Evolutionary conservation across 1,140 invertebrate species (phyloP).

Genomic region (Dendrolimus punctatus): DNA sequence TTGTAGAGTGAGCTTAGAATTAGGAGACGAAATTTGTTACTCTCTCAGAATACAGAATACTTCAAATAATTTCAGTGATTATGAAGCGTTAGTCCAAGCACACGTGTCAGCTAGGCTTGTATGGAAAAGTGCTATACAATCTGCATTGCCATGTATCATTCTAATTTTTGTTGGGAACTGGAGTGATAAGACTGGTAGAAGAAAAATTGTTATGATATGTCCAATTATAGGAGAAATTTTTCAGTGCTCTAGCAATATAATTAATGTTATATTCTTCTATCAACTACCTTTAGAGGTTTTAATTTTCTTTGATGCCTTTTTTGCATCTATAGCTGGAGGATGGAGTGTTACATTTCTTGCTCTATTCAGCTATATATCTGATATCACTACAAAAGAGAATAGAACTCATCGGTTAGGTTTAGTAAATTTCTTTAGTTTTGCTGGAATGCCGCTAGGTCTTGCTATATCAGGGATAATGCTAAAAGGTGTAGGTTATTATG

Average conservation of each 20-base stretch:
- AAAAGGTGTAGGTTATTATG: constrained; percentile 34
- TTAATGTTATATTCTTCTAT: constrained; percentile 56
- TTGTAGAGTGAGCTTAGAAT: constrained; percentile 18
- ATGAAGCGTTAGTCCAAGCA: constrained; percentile 18
- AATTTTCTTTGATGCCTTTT: constrained; percentile 51
- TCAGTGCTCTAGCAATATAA: constrained; percentile 39
- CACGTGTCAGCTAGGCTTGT: constrained; percentile 6
- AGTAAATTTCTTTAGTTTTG: constrained; percentile 52
- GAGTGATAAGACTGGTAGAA: constrained; percentile 58
- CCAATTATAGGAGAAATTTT: constrained; percentile 57
- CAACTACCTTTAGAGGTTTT: constrained; percentile 47
- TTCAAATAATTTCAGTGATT: constrained; percentile 11
- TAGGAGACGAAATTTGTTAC: constrained; percentile 16
- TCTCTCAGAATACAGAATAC: constrained; percentile 10
- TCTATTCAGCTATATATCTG: constrained; percentile 63
- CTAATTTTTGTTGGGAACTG: constrained; percentile 72
- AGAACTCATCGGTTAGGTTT: constrained; percentile 64
- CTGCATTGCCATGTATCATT: constrained; percentile 69
- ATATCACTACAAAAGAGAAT: constrained; percentile 56
- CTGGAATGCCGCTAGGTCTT: constrained; percentile 35
- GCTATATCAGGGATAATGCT: constrained; percentile 29
- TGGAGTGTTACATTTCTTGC: constrained; percentile 57
- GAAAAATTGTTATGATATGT: constrained; percentile 62
- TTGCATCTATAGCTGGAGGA: constrained; percentile 58
- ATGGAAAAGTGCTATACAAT: constrained; percentile 14